phyloP scores from a whole-genome alignment of 2,797 vertebrate species.

The Phrynocephalus forsythii region DNA sequence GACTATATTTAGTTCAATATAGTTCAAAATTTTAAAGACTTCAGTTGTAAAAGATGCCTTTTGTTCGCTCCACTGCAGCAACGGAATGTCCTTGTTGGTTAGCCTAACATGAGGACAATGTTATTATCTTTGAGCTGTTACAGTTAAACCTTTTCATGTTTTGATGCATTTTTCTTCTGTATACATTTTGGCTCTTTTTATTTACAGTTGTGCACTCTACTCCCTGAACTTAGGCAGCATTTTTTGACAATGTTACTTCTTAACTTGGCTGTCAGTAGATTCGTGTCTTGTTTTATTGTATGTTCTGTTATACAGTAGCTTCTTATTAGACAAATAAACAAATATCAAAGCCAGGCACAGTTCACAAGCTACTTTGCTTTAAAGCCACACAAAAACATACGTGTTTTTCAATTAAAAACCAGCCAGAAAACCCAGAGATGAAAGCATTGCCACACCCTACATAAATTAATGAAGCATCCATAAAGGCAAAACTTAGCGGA shows the following conservation, averaged over 20 bases:
- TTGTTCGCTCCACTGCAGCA: no score
- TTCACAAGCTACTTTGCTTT: not conserved
- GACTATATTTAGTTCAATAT: no score
- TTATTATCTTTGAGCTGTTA: no score
- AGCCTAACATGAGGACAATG: not conserved
- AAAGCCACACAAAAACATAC: not conserved
- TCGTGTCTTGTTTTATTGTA: not conserved
- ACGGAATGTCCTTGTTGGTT: no score
- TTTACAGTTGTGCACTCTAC: not conserved
- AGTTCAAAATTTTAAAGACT: no score
- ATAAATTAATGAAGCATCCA: not conserved
- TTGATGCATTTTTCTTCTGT: no score
- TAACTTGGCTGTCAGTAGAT: no score
- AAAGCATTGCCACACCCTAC: not conserved
- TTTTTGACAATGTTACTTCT: no score
- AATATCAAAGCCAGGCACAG: not conserved
- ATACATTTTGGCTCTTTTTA: not conserved
- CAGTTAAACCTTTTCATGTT: not conserved
- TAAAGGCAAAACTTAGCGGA: not conserved
- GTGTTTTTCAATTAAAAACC: not conserved
- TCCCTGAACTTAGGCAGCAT: not conserved
- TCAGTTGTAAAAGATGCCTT: no score
- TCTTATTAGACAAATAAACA: not conserved
- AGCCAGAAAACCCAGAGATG: not conserved
- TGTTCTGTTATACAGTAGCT: not conserved